Percentiles rank a stretch among this genome's conserved stretches.
Conservation (phyloP, 2,113 vertebrate genomes). For the Salvelinus fontinalis region DNA sequence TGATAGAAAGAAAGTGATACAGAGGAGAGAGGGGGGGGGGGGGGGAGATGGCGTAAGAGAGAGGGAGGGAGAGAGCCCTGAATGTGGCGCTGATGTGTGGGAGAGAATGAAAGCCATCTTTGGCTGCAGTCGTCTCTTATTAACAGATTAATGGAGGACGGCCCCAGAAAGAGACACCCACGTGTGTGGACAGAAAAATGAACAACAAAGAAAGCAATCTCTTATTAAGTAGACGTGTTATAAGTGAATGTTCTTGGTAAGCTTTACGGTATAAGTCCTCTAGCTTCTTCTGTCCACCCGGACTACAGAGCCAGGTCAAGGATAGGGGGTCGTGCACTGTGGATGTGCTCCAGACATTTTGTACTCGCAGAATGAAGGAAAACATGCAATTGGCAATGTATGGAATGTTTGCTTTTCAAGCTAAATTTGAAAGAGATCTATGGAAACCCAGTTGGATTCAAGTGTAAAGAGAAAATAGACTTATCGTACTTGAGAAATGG, state of each 20-base stretch:
- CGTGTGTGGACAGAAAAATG: constrained; percentile 6
- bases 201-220: constrained; percentile 18
- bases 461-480: background rate
- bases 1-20: background rate
- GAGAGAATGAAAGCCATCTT: constrained; percentile 21
- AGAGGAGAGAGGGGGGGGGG: background rate
- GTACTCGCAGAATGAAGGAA: background rate
- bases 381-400: constrained; percentile 9
- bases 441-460: background rate
- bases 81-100: constrained; percentile 1
- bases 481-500: background rate
- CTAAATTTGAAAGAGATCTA: background rate
- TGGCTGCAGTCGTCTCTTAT: constrained; percentile 4
- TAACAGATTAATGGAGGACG: background rate
- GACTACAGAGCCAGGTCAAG: background rate
- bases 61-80: background rate
- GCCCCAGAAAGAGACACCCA: background rate
- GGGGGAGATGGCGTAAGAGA: background rate
- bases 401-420: background rate
- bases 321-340: background rate
- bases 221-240: constrained; percentile 6
- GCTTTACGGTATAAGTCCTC: constrained; percentile 11
- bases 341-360: constrained; percentile 4
- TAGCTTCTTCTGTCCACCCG: constrained; percentile 11
- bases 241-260: background rate